Percentiles rank a stretch among this genome's conserved stretches.
Conservation (phyloP, 2,797 vertebrate species). For the Thripadectes ignobilis region DNA sequence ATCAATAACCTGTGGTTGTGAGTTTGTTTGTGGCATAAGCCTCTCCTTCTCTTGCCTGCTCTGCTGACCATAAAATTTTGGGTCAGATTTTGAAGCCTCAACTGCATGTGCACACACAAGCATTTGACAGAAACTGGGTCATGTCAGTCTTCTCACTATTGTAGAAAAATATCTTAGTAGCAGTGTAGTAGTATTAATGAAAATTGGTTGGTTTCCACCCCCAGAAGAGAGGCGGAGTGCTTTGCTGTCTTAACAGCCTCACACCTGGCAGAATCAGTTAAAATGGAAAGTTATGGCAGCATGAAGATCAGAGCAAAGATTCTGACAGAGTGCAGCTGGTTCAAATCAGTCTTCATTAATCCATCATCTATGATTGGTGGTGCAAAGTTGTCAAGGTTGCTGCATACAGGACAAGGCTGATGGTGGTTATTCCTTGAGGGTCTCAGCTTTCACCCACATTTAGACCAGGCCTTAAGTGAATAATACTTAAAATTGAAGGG, state of each 20-base stretch:
- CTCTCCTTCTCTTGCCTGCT: background rate
- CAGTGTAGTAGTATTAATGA: conserved; percentile 65
- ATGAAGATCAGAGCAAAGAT: conserved; percentile 78
- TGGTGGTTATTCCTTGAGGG: conserved; percentile 29
- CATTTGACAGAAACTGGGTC: conserved; percentile 45
- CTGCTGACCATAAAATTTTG: background rate
- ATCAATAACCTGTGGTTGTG: background rate
- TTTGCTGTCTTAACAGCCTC: conserved; percentile 74
- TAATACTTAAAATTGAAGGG: background rate
- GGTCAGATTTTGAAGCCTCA: background rate
- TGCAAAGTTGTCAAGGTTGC: conserved; percentile 74
- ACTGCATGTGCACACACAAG: background rate
- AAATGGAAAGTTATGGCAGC: conserved; percentile 74
- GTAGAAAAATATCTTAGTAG: conserved; percentile 46
- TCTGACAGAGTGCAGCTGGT: conserved; percentile 63
- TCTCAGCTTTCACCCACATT: conserved; percentile 7
- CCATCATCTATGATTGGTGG: conserved; percentile 77
- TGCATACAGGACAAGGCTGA: conserved; percentile 41
- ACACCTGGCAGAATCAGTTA: conserved; percentile 68
- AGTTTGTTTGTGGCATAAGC: background rate
- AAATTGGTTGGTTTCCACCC: conserved; percentile 21
- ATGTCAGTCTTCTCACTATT: conserved; percentile 29
- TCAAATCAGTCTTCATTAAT: conserved; percentile 82
- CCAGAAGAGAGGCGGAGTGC: conserved; percentile 57
- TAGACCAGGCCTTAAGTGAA: background rate